Conservation (phyloP, 2,113 vertebrate species). For the Pygoscelis adeliae region DNA sequence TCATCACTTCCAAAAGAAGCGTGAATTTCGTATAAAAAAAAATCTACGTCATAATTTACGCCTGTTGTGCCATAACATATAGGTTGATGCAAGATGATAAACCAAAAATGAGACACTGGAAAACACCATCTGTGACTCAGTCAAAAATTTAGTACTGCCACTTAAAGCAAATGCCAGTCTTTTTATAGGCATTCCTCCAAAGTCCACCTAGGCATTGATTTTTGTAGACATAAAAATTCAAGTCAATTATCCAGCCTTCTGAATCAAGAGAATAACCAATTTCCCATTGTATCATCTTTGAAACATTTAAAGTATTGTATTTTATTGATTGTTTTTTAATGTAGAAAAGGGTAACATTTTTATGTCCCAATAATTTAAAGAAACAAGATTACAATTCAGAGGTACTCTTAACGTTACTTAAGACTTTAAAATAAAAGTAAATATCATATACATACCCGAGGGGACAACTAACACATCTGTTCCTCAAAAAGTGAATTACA, state of each 20-base stretch:
- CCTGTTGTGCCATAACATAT: not conserved
- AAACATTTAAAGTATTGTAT: not conserved
- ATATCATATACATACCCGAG: not conserved
- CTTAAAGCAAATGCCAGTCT: conserved; percentile 1
- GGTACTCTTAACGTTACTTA: not conserved
- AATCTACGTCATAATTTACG: not conserved
- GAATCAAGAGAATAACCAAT: not conserved
- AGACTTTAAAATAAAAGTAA: not conserved
- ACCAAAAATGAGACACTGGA: not conserved
- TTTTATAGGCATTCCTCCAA: conserved; percentile 23
- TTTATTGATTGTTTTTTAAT: not conserved
- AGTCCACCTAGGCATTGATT: conserved; percentile 30
- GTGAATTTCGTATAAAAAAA: not conserved
- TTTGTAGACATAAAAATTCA: conserved; percentile 9
- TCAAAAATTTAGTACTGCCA: not conserved
- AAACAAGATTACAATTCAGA: not conserved
- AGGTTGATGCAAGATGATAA: not conserved
- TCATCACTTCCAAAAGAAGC: not conserved
- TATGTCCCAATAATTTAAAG: not conserved
- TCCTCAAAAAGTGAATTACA: not conserved
- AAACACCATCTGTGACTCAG: conserved; percentile 4
- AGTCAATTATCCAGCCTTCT: not conserved
- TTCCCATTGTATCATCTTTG: not conserved
- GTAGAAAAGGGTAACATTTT: not conserved
- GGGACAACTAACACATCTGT: not conserved